These are phyloP conservation scores for Ectobius pallidus DNA, from an alignment of 2,888 invertebrate species.

Conservation along the genomic window DNA sequence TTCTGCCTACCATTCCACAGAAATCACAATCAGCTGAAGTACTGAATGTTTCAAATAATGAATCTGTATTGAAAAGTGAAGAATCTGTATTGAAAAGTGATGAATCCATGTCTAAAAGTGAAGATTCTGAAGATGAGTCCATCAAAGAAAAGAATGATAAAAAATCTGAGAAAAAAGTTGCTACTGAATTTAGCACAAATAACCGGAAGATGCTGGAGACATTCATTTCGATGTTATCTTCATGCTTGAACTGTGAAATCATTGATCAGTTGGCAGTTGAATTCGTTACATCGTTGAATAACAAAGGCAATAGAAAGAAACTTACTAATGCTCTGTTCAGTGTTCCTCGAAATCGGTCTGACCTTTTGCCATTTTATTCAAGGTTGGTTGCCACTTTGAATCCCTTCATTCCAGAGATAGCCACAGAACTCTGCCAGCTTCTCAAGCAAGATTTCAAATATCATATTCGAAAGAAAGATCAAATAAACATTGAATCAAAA, in stretches of 20 bases:
- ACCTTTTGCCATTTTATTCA: slow-evolving; percentile 92
- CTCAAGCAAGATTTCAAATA: slow-evolving; percentile 93
- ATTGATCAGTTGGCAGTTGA: slow-evolving; percentile 95
- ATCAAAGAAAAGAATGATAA: slow-evolving; percentile 64
- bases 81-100: too few species aligned
- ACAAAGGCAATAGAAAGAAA: slow-evolving; percentile 91
- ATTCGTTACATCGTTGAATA: slow-evolving; percentile 91
- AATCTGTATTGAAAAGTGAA: not conserved
- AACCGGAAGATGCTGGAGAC: slow-evolving; percentile 75
- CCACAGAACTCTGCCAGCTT: slow-evolving; percentile 83
- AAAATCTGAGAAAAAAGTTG: slow-evolving; percentile 45
- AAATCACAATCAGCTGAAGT: not conserved
- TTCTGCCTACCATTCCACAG: slow-evolving; percentile 50
- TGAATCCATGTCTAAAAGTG: not conserved
- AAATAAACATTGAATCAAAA: slow-evolving; percentile 67
- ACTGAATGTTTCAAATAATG: not conserved
- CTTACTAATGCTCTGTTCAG: slow-evolving; percentile 85
- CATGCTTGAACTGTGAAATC: slow-evolving; percentile 92
- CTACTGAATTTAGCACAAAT: slow-evolving; percentile 61
- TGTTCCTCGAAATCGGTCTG: slow-evolving; percentile 91
- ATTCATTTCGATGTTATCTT: slow-evolving; percentile 84
- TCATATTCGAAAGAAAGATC: slow-evolving; percentile 85
- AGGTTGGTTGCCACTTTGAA: slow-evolving; percentile 91
- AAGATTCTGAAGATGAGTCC: slow-evolving; percentile 50
- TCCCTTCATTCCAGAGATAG: slow-evolving; percentile 89